These are phyloP conservation scores for Zingel zingel DNA, from an alignment of 2,113 vertebrate genomes.

Conservation along the genomic window DNA sequence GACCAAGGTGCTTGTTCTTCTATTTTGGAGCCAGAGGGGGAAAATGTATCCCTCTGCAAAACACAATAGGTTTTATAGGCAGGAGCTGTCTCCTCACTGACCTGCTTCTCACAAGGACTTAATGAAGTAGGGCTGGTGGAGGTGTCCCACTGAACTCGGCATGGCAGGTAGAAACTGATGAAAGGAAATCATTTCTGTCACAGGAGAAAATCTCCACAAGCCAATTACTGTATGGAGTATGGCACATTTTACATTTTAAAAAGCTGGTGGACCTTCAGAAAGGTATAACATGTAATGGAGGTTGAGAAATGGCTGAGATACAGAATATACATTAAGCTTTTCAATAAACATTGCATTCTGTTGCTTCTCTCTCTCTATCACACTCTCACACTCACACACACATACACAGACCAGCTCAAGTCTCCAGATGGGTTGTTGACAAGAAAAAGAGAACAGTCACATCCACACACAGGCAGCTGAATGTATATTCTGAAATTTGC, in stretches of 20 bases:
- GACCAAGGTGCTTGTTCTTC: conserved; percentile 34
- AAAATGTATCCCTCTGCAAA: conserved; percentile 53
- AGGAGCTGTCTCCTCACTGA: conserved; percentile 64
- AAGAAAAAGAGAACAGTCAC: conserved; percentile 66
- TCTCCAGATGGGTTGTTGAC: conserved; percentile 78
- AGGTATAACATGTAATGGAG: conserved; percentile 57
- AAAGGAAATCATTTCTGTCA: conserved; percentile 77
- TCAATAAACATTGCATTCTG: conserved; percentile 65
- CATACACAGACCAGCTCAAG: conserved; percentile 42
- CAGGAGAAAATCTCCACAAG: conserved; percentile 63
- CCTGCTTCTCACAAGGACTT: conserved; percentile 71
- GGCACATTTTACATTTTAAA: conserved; percentile 67
- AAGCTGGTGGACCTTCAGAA: conserved; percentile 35
- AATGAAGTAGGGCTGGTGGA: conserved; percentile 65
- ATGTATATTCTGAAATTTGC: conserved; percentile 79
- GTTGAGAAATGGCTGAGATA: conserved; percentile 56
- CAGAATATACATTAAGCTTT: conserved; percentile 69
- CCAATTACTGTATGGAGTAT: conserved; percentile 68
- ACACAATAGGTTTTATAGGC: conserved; percentile 52
- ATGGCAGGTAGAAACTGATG: conserved; percentile 70
- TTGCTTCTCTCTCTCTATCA: conserved; percentile 10
- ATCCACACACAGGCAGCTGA: conserved; percentile 66
- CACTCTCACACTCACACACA: background rate
- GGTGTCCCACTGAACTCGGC: conserved; percentile 75
- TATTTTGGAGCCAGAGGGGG: conserved; percentile 24